phyloP scores from a whole-genome alignment of 2,797 vertebrate species.

The Cheirogaleus major region DNA sequence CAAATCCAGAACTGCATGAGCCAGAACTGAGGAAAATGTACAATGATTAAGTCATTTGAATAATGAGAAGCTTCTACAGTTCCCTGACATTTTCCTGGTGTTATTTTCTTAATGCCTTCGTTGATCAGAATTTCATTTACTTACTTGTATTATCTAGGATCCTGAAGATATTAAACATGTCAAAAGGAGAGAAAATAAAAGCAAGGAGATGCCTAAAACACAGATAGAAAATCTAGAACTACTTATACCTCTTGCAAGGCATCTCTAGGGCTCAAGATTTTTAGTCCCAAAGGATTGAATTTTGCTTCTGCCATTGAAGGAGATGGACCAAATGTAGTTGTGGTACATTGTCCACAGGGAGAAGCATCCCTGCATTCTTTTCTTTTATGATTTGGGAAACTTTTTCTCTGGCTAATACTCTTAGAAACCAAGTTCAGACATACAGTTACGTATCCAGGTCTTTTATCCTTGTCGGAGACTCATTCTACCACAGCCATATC shows the following conservation, averaged over 20 bases:
- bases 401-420: neutral
- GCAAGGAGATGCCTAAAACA: neutral
- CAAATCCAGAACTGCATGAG: neutral
- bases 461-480: neutral
- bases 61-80: neutral
- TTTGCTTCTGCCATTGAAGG: neutral
- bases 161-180: neutral
- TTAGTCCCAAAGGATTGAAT: neutral
- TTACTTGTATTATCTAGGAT: slow-evolving; percentile 40
- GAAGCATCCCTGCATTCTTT: neutral
- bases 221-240: neutral
- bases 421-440: neutral
- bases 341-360: neutral
- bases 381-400: no score
- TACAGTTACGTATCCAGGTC: neutral
- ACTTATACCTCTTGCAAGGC: neutral
- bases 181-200: neutral
- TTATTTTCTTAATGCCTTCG: neutral
- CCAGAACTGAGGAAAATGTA: neutral
- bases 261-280: neutral
- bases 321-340: no score
- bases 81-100: neutral
- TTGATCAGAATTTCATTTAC: neutral
- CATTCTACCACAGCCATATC: no score
- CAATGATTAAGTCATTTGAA: neutral